phyloP scores from a whole-genome alignment of 2,888 invertebrate species.

The Drosophila birchii region DNA sequence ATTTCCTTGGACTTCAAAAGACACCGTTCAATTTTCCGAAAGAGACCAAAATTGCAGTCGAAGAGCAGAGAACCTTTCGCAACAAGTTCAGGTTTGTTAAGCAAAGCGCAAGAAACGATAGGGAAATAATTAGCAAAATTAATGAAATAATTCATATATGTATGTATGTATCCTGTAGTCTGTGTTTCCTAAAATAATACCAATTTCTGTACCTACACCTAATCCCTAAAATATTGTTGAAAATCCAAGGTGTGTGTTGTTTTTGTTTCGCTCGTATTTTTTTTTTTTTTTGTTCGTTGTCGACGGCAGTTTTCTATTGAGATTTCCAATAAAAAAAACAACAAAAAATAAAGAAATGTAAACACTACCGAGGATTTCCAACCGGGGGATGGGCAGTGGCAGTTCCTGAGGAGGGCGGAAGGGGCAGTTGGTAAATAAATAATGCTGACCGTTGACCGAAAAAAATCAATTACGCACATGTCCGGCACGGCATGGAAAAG shows the following conservation, averaged over 20 bases:
- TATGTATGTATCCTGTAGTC: constrained; percentile 26
- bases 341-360: background rate
- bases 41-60: constrained; percentile 58
- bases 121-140: constrained; percentile 43
- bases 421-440: constrained; percentile 22
- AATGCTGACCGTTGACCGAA: constrained; percentile 41
- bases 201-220: constrained; percentile 45
- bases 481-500: constrained; percentile 23
- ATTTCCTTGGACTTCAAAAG: background rate
- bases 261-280: background rate
- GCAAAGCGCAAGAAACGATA: constrained; percentile 18
- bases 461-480: constrained; percentile 56
- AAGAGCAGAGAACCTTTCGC: constrained; percentile 7
- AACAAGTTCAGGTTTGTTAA: constrained; percentile 6
- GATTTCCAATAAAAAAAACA: constrained; percentile 40
- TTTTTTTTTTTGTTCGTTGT: constrained; percentile 6
- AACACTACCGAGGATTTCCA: background rate
- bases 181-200: constrained; percentile 22
- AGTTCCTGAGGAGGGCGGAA: background rate
- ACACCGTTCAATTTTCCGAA: background rate
- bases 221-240: constrained; percentile 36
- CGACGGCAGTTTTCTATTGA: constrained; percentile 34
- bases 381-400: background rate
- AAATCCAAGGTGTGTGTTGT: constrained; percentile 23
- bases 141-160: constrained; percentile 27